Evolutionary conservation across 2,113 vertebrate species (phyloP).

Genomic region (Glaucomys volans): DNA sequence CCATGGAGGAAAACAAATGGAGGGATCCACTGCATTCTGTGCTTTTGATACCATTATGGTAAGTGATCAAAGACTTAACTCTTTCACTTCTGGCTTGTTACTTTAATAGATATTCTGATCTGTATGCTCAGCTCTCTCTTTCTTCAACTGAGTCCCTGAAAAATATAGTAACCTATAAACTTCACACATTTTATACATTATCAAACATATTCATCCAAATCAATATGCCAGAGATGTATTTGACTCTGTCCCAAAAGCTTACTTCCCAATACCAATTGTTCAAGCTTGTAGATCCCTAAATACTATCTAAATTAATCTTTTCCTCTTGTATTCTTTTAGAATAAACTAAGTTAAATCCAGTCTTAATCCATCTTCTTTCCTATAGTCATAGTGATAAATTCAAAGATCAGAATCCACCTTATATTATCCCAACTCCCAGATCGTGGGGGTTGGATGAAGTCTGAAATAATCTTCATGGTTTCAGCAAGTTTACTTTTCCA

Average conservation of each 20-base stretch:
- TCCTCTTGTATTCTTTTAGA: background rate
- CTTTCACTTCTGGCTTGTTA: background rate
- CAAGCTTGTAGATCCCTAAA: background rate
- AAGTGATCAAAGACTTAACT: background rate
- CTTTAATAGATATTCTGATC: background rate
- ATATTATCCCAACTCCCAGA: background rate
- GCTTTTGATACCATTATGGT: background rate
- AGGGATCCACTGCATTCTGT: background rate
- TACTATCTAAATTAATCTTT: background rate
- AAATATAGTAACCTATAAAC: background rate
- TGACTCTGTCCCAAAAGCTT: background rate
- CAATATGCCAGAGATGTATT: background rate
- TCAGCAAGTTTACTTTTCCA: background rate
- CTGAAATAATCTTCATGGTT: background rate
- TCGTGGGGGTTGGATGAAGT: background rate
- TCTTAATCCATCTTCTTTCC: background rate
- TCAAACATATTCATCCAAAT: background rate
- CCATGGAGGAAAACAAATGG: accelerated
- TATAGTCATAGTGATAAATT: background rate
- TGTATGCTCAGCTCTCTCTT: background rate
- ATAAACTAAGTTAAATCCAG: background rate
- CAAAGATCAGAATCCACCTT: background rate
- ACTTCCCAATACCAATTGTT: background rate
- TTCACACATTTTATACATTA: accelerated
- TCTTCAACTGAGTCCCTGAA: background rate